Conservation (phyloP, 2,113 vertebrate species). For the Phoxinus phoxinus region DNA sequence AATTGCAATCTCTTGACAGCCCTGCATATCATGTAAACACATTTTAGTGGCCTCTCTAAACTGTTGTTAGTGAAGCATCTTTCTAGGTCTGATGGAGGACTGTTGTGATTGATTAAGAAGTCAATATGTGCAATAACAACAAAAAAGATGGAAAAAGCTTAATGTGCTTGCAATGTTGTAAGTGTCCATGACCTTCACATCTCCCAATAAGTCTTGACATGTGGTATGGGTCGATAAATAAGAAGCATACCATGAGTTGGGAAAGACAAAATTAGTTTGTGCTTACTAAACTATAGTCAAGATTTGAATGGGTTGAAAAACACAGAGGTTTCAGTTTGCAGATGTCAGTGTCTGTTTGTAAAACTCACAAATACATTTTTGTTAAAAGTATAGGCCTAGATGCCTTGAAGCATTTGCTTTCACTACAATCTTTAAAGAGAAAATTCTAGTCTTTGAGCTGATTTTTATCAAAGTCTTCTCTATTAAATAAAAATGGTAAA, state of each 20-base stretch:
- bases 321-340: background rate
- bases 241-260: slow-evolving; percentile 52
- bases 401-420: background rate
- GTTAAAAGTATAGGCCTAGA: background rate
- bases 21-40: background rate
- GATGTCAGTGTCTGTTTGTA: background rate
- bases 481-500: slow-evolving; percentile 44
- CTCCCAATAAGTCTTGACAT: slow-evolving; percentile 64
- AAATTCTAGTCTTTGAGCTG: slow-evolving; percentile 19
- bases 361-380: background rate
- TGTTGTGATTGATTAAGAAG: slow-evolving; percentile 67
- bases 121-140: slow-evolving; percentile 61
- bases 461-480: slow-evolving; percentile 20
- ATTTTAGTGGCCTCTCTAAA: background rate
- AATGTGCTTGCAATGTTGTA: slow-evolving; percentile 60
- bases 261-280: background rate
- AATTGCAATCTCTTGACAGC: no score
- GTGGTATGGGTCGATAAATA: slow-evolving; percentile 66
- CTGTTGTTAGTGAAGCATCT: background rate
- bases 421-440: background rate
- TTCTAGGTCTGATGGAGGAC: slow-evolving; percentile 30
- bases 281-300: background rate
- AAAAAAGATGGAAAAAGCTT: slow-evolving; percentile 48
- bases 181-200: slow-evolving; percentile 70
- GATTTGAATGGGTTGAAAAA: slow-evolving; percentile 2